Percentiles rank a stretch among this genome's conserved stretches.
Evolutionary conservation across 35 echinoderm and acorn worm genomes (phyloP).

Genomic region (Apostichopus parvimensis): DNA sequence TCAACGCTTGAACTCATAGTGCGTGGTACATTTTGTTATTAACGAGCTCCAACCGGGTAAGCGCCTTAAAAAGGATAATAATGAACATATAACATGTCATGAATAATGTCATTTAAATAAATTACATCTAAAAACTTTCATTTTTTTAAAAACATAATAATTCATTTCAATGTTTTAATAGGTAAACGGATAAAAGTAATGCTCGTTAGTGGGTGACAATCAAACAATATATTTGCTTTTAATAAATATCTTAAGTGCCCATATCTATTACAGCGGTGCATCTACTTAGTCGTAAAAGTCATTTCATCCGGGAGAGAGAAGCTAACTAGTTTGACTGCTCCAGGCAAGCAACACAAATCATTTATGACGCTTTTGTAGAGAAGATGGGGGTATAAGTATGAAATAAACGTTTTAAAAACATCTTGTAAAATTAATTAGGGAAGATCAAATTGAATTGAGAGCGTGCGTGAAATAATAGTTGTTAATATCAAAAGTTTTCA

Average conservation of each 20-base stretch:
- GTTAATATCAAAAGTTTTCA: background rate
- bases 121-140: background rate
- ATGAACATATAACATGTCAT: background rate
- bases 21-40: background rate
- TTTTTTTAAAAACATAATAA: background rate
- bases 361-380: background rate
- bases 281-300: slow-evolving; percentile 13
- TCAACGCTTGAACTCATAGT: background rate
- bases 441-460: slow-evolving; percentile 6
- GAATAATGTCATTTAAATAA: slow-evolving; percentile 11
- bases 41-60: background rate
- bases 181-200: background rate
- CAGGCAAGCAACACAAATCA: background rate
- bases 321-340: background rate
- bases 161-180: background rate
- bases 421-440: slow-evolving; percentile 19
- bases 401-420: background rate
- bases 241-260: slow-evolving; percentile 14
- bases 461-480: slow-evolving; percentile 13
- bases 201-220: background rate
- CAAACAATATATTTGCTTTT: background rate
- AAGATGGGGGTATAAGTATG: background rate
- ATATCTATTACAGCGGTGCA: background rate
- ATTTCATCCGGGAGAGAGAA: background rate
- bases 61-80: background rate